Percentiles rank a stretch among this genome's conserved stretches.
Conservation (phyloP, 1,140 invertebrate species). For the Oppia nitens region DNA sequence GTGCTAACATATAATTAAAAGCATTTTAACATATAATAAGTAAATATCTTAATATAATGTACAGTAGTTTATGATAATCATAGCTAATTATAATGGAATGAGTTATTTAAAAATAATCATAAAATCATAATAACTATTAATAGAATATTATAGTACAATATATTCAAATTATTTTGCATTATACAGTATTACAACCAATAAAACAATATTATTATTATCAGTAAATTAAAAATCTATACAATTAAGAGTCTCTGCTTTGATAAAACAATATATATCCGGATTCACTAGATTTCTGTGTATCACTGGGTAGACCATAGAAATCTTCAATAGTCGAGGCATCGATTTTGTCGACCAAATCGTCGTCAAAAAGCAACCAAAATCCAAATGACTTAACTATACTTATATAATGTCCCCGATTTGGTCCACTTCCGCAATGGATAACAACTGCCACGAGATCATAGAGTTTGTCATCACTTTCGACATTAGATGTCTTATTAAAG, state of each 20-base stretch:
- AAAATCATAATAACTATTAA: not conserved
- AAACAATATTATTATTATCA: too few species aligned
- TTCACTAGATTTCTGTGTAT: conserved; percentile 96
- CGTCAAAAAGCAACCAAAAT: conserved; percentile 97
- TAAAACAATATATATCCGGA: conserved; percentile 99
- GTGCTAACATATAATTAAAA: too few species aligned
- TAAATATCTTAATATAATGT: too few species aligned
- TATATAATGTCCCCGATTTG: conserved; percentile 98
- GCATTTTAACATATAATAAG: too few species aligned
- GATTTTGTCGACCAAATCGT: conserved; percentile 68
- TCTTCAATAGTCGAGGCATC: conserved; percentile 76
- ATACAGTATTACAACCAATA: not conserved
- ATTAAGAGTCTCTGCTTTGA: conserved; percentile 84
- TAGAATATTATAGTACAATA: too few species aligned
- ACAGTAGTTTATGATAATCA: too few species aligned
- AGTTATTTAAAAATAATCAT: too few species aligned
- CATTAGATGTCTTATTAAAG: conserved; percentile 77
- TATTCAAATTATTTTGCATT: not conserved
- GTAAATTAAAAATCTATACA: too few species aligned
- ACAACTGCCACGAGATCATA: conserved; percentile 98
- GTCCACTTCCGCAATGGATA: conserved; percentile 96
- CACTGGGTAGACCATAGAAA: conserved; percentile 95
- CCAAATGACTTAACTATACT: conserved; percentile 98
- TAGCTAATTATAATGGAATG: too few species aligned
- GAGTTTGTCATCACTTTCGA: conserved; percentile 47